Base-by-base conservation (phyloP, 1,140 invertebrate genomes). In the Vanessa atalanta region DNA sequence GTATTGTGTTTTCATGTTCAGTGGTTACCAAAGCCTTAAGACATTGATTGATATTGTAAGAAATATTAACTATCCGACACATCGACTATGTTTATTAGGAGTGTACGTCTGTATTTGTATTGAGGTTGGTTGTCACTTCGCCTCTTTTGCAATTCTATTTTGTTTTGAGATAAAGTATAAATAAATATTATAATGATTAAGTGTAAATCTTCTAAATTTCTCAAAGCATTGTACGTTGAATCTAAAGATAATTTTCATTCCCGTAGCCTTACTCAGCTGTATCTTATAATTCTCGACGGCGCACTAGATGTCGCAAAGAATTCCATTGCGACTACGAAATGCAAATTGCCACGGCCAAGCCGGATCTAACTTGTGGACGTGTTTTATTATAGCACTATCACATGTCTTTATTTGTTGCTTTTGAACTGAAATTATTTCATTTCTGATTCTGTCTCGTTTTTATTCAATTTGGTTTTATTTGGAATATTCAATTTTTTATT, bases 321-420 rank as follows among this genome's bases (percentile, higher is more conserved):
- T 79, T 81, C 75, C 79, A 73, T 63, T 75, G 76, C 63, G 75
- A 76, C 77, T 75, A 77, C 75, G 76, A 78, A 77, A 81, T 81
- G 79, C 79, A 81, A 81, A 80, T 83, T 76, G 67, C 64, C 73
- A 72, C 75, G 72, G 63, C 73, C 69, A 55, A 83, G 75, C 81
- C 79, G 81, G 81, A 83, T 83, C 81, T 83, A 53, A 65, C 61
- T 74, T 61, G 26, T n/a, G 26, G 57, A 26, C 31, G 57, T 61
- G 57, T 61, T 61, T 61, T 61, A 60, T 60, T 60, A 61, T 37
- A 43, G 37, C 37, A 61, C 31, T 61, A 61, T 61, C 57, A 43
- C 55, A 57, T 6, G 26, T 61, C 57, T 61, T 61, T 61, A 37
- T 61, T 61, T 20, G 57, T 61, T 37, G 14, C 31, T 55, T 55